Percentiles rank a stretch among this genome's conserved stretches.
phyloP scores from a whole-genome alignment of 2,888 invertebrate genomes.

The Lasioglossum oenotherae region DNA sequence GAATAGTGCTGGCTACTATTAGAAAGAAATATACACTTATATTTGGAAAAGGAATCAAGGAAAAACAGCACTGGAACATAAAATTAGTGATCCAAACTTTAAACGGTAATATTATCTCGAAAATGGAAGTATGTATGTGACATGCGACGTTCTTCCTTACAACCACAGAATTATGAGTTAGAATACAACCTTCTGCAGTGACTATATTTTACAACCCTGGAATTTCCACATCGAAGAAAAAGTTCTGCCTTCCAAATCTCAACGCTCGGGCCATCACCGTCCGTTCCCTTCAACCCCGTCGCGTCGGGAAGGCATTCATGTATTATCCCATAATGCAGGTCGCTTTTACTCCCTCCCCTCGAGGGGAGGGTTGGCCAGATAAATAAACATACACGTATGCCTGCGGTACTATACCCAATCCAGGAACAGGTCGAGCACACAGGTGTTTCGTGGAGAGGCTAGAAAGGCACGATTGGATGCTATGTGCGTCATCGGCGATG shows the following conservation, averaged over 20 bases:
- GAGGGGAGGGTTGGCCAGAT: conserved; percentile 38
- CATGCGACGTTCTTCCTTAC: too few species aligned
- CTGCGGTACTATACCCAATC: not conserved
- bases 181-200: not conserved
- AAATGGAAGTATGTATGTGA: too few species aligned
- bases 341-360: conserved; percentile 45
- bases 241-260: conserved; percentile 6
- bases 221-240: conserved; percentile 21
- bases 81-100: too few species aligned
- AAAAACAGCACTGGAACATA: too few species aligned
- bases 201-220: not conserved
- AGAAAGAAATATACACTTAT: too few species aligned
- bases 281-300: conserved; percentile 10
- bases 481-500: conserved; percentile 62
- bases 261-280: not conserved
- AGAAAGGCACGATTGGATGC: conserved; percentile 58
- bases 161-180: not conserved
- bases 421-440: conserved; percentile 72
- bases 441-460: conserved; percentile 78
- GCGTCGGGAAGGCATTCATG: conserved; percentile 60
- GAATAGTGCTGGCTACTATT: too few species aligned
- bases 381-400: conserved; percentile 71
- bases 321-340: conserved; percentile 72
- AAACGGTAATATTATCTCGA: too few species aligned
- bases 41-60: too few species aligned